These are phyloP conservation scores for Drosophila subpulchrella DNA, from an alignment of 1,140 invertebrate genomes.

Conservation along the genomic window DNA sequence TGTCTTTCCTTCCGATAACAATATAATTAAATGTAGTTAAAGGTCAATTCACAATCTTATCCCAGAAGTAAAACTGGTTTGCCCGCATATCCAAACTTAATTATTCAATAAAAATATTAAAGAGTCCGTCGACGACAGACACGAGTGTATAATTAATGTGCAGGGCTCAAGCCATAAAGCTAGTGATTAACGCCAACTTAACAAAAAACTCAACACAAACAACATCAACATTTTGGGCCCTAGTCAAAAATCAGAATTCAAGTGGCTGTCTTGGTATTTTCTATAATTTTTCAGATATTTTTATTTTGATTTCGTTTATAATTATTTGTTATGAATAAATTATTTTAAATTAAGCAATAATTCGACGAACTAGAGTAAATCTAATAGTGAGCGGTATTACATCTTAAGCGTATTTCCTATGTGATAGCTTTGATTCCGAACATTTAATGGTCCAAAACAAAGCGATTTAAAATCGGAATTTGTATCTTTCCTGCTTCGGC, in stretches of 20 bases:
- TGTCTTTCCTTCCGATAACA: background rate
- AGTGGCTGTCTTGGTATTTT: conserved; percentile 57
- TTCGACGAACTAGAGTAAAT: conserved; percentile 76
- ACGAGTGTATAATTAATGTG: conserved; percentile 69
- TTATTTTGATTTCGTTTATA: conserved; percentile 55
- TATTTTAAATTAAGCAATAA: conserved; percentile 83
- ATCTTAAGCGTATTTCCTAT: conserved; percentile 69
- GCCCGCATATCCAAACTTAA: conserved; percentile 17
- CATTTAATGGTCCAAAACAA: conserved; percentile 45
- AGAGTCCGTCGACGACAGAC: conserved; percentile 44
- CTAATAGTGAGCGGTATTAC: conserved; percentile 65
- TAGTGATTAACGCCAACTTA: conserved; percentile 70
- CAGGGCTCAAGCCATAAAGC: conserved; percentile 51
- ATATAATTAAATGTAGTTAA: conserved; percentile 19
- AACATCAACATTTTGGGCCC: conserved; percentile 13
- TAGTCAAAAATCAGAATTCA: conserved; percentile 25
- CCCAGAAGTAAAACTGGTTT: conserved; percentile 56
- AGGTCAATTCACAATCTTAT: conserved; percentile 35
- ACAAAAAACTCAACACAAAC: conserved; percentile 50
- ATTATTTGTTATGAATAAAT: conserved; percentile 72
- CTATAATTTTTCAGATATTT: conserved; percentile 58
- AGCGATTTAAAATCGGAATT: conserved; percentile 31
- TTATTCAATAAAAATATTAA: conserved; percentile 70
- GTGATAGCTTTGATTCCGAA: conserved; percentile 42
- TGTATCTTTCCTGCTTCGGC: conserved; percentile 29